Evolutionary conservation across 2,888 invertebrate species (phyloP).

Genomic region (Acrobasis consociella): DNA sequence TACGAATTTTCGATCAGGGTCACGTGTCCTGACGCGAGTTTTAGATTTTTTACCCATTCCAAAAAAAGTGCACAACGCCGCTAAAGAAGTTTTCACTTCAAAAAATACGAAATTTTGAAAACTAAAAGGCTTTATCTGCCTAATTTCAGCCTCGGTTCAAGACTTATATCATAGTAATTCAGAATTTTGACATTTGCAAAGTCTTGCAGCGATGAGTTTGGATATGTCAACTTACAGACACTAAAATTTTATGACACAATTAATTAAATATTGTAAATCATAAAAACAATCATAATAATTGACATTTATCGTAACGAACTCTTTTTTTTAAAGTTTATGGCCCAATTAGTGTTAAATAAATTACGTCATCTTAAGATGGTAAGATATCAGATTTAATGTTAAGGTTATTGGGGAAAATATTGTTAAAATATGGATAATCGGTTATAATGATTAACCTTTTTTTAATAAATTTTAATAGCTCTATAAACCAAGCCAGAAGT

Average conservation of each 20-base stretch:
- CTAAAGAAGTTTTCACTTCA: too few relatives aligned
- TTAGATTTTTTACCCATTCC: too few relatives aligned
- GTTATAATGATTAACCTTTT: neutral
- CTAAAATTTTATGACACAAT: conserved; percentile 34
- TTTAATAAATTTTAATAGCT: neutral
- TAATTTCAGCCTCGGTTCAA: too few relatives aligned
- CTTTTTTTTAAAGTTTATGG: conserved; percentile 31
- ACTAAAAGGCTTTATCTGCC: too few relatives aligned
- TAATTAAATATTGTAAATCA: conserved; percentile 35
- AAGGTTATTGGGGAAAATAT: conserved; percentile 22
- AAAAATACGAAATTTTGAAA: too few relatives aligned
- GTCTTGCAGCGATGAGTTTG: neutral
- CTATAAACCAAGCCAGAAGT: too few relatives aligned
- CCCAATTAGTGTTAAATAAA: conserved; percentile 31
- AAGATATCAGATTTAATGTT: conserved; percentile 25
- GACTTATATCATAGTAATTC: neutral
- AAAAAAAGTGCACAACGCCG: too few relatives aligned
- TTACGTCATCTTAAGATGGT: conserved; percentile 29
- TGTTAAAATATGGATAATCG: conserved; percentile 1
- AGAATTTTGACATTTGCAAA: neutral
- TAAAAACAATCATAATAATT: conserved; percentile 35
- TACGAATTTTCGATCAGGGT: too few relatives aligned
- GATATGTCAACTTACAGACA: conserved; percentile 21
- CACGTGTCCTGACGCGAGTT: too few relatives aligned
- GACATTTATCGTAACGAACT: conserved; percentile 32